These are phyloP conservation scores for Pseudachorutes palmiensis DNA, from an alignment of 1,140 invertebrate genomes.

Conservation along the genomic window DNA sequence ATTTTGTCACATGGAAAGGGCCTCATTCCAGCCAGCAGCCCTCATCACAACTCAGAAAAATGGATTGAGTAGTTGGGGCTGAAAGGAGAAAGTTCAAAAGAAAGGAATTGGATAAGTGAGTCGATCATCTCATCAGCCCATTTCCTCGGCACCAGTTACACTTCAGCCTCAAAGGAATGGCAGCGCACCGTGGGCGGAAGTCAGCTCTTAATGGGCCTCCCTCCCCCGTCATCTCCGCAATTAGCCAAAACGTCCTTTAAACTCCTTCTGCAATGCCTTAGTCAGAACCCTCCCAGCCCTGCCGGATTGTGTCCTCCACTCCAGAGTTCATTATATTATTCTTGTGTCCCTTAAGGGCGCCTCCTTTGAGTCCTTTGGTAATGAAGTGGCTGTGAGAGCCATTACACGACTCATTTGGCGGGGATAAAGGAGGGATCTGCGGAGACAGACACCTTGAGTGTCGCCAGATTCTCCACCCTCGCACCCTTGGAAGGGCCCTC, in stretches of 20 bases:
- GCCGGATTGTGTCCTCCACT: no score
- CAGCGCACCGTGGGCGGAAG: no score
- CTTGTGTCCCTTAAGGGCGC: background rate
- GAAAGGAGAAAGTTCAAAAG: background rate
- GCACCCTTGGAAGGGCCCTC: background rate
- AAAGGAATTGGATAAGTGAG: background rate
- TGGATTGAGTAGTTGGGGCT: no score
- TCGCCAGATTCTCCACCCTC: conserved; percentile 7
- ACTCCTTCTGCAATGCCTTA: no score
- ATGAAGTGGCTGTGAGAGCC: background rate
- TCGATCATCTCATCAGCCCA: background rate
- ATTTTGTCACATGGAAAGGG: background rate
- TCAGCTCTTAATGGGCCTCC: no score
- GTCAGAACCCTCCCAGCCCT: no score
- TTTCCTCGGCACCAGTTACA: background rate
- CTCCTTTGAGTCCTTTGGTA: background rate
- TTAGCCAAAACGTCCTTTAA: no score
- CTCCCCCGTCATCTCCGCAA: no score
- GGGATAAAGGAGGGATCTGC: background rate
- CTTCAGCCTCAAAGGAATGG: background rate
- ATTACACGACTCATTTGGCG: conserved; percentile 11
- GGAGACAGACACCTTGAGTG: conserved; percentile 4
- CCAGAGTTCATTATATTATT: background rate
- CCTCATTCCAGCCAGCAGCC: background rate
- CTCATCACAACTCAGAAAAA: background rate